These are phyloP conservation scores for Lasioglossum marginatum DNA, from an alignment of 2,888 invertebrate genomes.

Conservation along the genomic window DNA sequence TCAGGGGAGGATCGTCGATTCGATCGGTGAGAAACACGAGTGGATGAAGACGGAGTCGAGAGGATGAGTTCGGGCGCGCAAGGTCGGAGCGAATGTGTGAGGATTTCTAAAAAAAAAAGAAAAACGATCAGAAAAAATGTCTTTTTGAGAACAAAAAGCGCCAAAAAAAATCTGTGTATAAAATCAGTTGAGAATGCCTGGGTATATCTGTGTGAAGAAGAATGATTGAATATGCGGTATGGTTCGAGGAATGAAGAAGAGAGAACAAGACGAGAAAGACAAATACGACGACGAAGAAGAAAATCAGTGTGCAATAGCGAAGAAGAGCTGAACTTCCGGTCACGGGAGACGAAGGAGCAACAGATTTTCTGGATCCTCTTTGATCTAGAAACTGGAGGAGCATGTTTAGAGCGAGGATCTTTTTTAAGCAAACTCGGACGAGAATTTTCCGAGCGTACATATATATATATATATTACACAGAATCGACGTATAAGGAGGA, in stretches of 20 bases:
- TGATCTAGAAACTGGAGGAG: slow-evolving; percentile 28
- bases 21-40: slow-evolving; percentile 13
- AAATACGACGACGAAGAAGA: slow-evolving; percentile 6
- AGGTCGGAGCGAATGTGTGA: slow-evolving; percentile 51
- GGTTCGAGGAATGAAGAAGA: slow-evolving; percentile 15
- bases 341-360: slow-evolving; percentile 26
- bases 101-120: slow-evolving; percentile 62
- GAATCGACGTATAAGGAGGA: slow-evolving; percentile 30
- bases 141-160: slow-evolving; percentile 76
- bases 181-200: slow-evolving; percentile 45
- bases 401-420: slow-evolving; percentile 40
- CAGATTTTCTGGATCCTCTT: slow-evolving; percentile 39
- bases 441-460: slow-evolving; percentile 9
- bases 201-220: slow-evolving; percentile 25
- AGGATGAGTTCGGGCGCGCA: not conserved
- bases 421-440: slow-evolving; percentile 29
- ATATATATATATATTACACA: not conserved
- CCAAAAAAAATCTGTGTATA: slow-evolving; percentile 71
- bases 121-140: slow-evolving; percentile 74
- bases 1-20: slow-evolving; percentile 45
- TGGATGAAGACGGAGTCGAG: slow-evolving; percentile 9
- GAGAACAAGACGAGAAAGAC: not conserved
- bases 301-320: slow-evolving; percentile 58
- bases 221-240: not conserved
- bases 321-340: slow-evolving; percentile 9